Conservation (phyloP, 2,113 vertebrate genomes). For the Oriolus oriolus region DNA sequence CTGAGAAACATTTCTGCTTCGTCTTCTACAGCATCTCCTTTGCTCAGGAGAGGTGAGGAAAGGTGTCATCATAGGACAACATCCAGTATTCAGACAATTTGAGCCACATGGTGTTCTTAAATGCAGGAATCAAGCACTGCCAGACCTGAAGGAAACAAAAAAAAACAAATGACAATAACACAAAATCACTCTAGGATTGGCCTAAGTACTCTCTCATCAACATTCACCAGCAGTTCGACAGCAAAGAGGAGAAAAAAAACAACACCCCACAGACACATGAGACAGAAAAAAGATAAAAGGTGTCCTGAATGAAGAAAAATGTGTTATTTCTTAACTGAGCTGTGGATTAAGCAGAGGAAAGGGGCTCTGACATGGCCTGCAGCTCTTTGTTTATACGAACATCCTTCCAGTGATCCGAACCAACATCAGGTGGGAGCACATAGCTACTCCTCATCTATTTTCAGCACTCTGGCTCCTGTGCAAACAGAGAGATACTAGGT, state of each 20-base stretch:
- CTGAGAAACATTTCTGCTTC: background rate
- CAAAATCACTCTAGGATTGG: background rate
- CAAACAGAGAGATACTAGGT: background rate
- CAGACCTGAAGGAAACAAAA: background rate
- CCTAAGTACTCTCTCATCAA: slow-evolving; percentile 4
- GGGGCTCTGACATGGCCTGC: background rate
- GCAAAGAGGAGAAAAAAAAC: background rate
- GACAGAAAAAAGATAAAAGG: slow-evolving; percentile 32
- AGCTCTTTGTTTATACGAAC: slow-evolving; percentile 33
- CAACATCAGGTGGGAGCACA: background rate
- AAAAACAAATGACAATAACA: background rate
- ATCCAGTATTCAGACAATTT: background rate
- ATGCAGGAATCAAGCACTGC: background rate
- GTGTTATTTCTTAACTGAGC: slow-evolving; percentile 32
- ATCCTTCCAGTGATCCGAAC: slow-evolving; percentile 11
- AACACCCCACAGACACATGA: background rate
- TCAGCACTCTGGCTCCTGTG: background rate
- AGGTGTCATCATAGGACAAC: background rate
- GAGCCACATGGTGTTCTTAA: background rate
- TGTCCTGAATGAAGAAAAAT: slow-evolving; percentile 23
- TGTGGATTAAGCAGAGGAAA: background rate
- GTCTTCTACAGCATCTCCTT: background rate
- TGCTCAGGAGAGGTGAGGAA: background rate
- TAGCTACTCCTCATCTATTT: background rate
- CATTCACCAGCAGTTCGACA: background rate